phyloP scores from a whole-genome alignment of 2,888 invertebrate species.

The Aphrophora alni region DNA sequence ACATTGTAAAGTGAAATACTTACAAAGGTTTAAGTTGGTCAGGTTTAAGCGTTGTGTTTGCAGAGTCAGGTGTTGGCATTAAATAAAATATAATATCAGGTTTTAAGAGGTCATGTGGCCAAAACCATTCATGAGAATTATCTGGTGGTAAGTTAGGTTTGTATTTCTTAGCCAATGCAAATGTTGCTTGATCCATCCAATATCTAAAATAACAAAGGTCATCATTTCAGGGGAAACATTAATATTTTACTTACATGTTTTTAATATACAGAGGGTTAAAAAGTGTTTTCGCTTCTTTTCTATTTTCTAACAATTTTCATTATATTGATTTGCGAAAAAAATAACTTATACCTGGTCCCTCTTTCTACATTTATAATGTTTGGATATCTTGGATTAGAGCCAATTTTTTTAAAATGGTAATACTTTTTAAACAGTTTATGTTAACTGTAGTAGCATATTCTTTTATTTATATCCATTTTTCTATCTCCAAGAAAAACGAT shows the following conservation, averaged over 20 bases:
- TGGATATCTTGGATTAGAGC: too few species aligned
- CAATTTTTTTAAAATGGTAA: too few species aligned
- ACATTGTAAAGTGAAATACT: too few species aligned
- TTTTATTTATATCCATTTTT: too few species aligned
- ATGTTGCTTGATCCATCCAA: conserved; percentile 35
- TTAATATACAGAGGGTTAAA: neutral
- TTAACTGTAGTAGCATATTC: too few species aligned
- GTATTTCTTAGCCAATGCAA: conserved; percentile 30
- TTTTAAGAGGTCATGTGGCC: conserved; percentile 28
- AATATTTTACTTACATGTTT: neutral
- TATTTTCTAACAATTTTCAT: neutral
- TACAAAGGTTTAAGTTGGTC: neutral
- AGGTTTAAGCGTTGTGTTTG: neutral
- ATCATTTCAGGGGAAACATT: neutral
- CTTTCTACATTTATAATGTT: too few species aligned
- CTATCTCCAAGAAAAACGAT: too few species aligned
- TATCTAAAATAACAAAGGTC: conserved; percentile 16
- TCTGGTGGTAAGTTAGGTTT: conserved; percentile 7
- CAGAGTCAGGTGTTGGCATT: neutral
- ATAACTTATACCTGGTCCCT: too few species aligned
- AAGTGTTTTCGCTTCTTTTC: neutral
- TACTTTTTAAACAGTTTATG: too few species aligned
- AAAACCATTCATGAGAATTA: conserved; percentile 22
- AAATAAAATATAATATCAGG: conserved; percentile 32
- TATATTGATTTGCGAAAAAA: too few species aligned